These are phyloP conservation scores for Diaphora mendica DNA, from an alignment of 2,888 invertebrate genomes.

Conservation along the genomic window DNA sequence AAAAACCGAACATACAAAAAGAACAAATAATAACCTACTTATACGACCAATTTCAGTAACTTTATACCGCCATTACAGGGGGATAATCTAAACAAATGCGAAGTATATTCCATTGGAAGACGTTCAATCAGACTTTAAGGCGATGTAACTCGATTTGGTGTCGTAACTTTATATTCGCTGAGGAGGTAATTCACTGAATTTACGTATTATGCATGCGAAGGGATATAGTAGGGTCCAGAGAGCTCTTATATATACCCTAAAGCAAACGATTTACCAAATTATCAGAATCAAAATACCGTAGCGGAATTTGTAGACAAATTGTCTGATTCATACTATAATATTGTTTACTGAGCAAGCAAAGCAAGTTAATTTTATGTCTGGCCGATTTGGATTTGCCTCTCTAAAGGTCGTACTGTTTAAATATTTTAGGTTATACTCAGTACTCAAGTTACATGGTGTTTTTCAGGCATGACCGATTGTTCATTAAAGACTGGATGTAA, in stretches of 20 bases:
- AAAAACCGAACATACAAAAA: conserved; percentile 1
- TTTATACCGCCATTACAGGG: conserved; percentile 59
- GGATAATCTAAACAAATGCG: conserved; percentile 73
- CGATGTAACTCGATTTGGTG: conserved; percentile 57
- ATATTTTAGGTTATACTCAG: conserved; percentile 1
- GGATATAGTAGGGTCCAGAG: conserved; percentile 68
- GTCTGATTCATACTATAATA: neutral
- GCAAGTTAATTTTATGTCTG: neutral
- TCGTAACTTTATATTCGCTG: conserved; percentile 77
- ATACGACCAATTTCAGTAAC: conserved; percentile 53
- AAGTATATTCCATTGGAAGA: conserved; percentile 64
- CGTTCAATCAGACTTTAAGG: conserved; percentile 72
- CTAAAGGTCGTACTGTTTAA: neutral
- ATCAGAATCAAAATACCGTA: conserved; percentile 28
- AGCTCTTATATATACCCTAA: conserved; percentile 42
- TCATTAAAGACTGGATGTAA: no score
- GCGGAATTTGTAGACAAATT: conserved; percentile 14
- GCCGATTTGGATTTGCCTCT: neutral
- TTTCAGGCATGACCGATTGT: neutral
- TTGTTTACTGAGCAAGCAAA: neutral
- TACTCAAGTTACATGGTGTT: neutral
- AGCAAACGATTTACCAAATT: conserved; percentile 28
- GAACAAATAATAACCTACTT: conserved; percentile 52
- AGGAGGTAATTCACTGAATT: conserved; percentile 67
- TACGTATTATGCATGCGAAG: conserved; percentile 75